Evolutionary conservation across 2,797 vertebrate species (phyloP).

Genomic region (Cossypha dichroa): DNA sequence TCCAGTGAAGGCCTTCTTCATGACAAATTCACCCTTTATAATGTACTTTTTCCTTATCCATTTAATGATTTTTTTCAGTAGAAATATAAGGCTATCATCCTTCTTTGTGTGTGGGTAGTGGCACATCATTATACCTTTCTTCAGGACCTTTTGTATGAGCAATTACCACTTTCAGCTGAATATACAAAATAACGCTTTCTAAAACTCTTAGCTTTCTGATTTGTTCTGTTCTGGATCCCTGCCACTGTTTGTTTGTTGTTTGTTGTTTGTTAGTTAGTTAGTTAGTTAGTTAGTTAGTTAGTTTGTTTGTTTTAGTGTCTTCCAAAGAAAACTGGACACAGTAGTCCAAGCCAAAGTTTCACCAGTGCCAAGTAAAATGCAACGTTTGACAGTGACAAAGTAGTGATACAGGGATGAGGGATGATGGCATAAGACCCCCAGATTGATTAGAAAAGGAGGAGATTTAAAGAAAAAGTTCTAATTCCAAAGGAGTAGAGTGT

Average conservation of each 20-base stretch:
- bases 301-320: background rate
- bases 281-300: no score
- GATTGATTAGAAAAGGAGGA: background rate
- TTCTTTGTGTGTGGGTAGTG: background rate
- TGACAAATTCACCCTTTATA: background rate
- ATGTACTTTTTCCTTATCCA: background rate
- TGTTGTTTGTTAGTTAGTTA: background rate
- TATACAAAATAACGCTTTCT: background rate
- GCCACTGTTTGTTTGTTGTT: background rate
- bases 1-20: background rate
- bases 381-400: background rate
- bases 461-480: background rate
- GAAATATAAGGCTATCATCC: background rate
- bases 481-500: background rate
- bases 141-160: background rate
- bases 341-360: background rate
- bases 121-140: background rate
- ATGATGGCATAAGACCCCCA: background rate
- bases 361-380: background rate
- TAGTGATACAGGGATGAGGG: background rate
- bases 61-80: background rate
- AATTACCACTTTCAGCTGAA: background rate
- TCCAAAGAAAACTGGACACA: background rate
- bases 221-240: background rate
- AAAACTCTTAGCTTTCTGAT: background rate